Evolutionary conservation across 2,113 vertebrate species (phyloP), one percentile per base, ranked within the genome.

Genomic region (Spilogale gracilis): DNA sequence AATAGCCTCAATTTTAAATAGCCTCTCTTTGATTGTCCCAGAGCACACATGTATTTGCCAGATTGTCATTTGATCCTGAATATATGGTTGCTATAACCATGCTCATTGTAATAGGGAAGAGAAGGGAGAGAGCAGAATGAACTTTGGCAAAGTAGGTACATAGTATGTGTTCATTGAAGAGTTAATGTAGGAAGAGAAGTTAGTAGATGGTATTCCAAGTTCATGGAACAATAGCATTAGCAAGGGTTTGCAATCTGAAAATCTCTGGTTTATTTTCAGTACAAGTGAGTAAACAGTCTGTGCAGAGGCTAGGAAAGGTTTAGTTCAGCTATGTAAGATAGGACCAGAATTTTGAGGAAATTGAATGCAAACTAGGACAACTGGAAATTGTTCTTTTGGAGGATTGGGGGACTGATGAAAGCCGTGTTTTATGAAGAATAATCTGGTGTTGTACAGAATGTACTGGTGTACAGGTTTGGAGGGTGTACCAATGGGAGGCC

Each of bases 291-390:
- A 91, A 38, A 60, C 52, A 94, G 6, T 93, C 94, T 91, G 50
- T 73, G 21, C 67, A 38, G 71, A 92, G 38, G 11, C 61, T 90
- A 94, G 69, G 27, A 71, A 87, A 95, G 87, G 8, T 80, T 71
- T 20, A 74, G 20, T 89, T 86, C 23, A 38, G 25, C 32, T 96
- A 21, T 61, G 25, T 78, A 73, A 90, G n/a, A 17, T 48, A 56
- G n/a, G 63, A 88, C 43, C 6, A 91, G 52, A 89, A 69, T 92
- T 92, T 86, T 88, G 48, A 96, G 86, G 38, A 95, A 89, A 27
- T 43, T 85, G 30, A 91, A 96, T 89, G 65, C 11, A 7, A 93
- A 48, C n/a, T 69, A 91, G 52, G 92, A 82, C 73, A 94, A 71
- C 54, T 74, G 38, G 54, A 95, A 65, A 18, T 69, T 83, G 45